phyloP scores from a whole-genome alignment of 1,140 invertebrate genomes.

The Pseudachorutes palmiensis region DNA sequence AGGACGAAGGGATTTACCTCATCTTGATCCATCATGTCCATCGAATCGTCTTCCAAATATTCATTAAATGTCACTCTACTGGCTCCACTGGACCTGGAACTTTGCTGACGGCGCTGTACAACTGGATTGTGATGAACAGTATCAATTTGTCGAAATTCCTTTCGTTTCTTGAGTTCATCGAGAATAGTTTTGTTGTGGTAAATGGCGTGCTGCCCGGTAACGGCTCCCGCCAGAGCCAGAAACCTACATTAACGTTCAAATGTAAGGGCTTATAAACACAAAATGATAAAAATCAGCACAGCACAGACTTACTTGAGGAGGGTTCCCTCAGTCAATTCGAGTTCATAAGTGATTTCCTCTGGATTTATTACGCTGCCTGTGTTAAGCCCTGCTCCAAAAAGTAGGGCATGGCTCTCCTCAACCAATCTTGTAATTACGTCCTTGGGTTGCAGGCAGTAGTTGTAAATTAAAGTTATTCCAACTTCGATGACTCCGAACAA shows the following conservation, averaged over 20 bases:
- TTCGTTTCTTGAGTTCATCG: constrained; percentile 1
- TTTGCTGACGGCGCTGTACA: not conserved
- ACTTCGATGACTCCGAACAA: not conserved
- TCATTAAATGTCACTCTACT: not conserved
- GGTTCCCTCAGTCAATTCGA: not conserved
- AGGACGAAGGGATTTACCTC: not conserved
- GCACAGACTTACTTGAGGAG: not conserved
- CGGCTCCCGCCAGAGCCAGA: not conserved
- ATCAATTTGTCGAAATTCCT: not conserved
- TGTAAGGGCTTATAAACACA: not conserved
- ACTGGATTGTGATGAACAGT: not conserved
- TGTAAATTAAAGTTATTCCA: not conserved
- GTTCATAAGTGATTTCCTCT: not conserved
- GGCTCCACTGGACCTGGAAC: not conserved
- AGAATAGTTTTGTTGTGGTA: not conserved
- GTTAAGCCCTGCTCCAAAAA: too few species aligned
- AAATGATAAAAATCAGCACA: not conserved
- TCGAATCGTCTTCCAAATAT: not conserved
- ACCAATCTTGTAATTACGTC: not conserved
- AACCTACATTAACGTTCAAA: too few species aligned
- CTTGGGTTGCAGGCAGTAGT: not conserved
- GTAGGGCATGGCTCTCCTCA: not conserved
- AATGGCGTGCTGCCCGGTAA: constrained; percentile 1
- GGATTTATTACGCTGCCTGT: too few species aligned
- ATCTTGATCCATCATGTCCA: not conserved